These are phyloP conservation scores for Spinibarbus caldwelli DNA, from an alignment of 2,797 vertebrate species.

Conservation along the genomic window DNA sequence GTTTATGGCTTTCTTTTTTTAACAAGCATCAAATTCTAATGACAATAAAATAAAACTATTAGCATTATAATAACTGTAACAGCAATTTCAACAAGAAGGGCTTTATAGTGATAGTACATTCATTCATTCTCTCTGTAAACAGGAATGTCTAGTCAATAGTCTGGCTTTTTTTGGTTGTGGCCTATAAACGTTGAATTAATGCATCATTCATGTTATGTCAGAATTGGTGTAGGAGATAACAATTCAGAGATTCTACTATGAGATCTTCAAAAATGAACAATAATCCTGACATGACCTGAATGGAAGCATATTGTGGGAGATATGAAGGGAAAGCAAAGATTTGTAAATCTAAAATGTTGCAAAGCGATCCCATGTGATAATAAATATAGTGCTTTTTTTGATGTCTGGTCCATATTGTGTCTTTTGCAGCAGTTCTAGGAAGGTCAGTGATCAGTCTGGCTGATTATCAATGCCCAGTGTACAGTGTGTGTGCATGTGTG, in stretches of 20 bases:
- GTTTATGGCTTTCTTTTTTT: conserved; percentile 16
- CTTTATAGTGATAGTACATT: conserved; percentile 19
- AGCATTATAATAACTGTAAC: conserved; percentile 21
- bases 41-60: not conserved
- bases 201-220: not conserved
- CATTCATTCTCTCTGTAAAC: conserved; percentile 16
- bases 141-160: conserved; percentile 32
- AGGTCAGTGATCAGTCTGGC: conserved; percentile 34
- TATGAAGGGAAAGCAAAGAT: not conserved
- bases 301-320: not conserved
- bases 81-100: conserved; percentile 1
- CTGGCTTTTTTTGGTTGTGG: conserved; percentile 7
- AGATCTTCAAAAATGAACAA: not conserved
- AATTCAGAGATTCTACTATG: not conserved
- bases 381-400: conserved; percentile 48
- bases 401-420: conserved; percentile 41
- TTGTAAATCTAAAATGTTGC: conserved; percentile 16
- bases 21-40: conserved; percentile 23
- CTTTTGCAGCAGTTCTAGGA: conserved; percentile 42
- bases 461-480: conserved; percentile 45
- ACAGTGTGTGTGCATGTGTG: not conserved
- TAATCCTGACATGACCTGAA: not conserved
- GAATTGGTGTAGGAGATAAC: not conserved
- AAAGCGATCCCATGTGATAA: not conserved
- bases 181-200: not conserved